phyloP scores from a whole-genome alignment of 2,888 invertebrate species.

The Aphidoletes aphidimyza region DNA sequence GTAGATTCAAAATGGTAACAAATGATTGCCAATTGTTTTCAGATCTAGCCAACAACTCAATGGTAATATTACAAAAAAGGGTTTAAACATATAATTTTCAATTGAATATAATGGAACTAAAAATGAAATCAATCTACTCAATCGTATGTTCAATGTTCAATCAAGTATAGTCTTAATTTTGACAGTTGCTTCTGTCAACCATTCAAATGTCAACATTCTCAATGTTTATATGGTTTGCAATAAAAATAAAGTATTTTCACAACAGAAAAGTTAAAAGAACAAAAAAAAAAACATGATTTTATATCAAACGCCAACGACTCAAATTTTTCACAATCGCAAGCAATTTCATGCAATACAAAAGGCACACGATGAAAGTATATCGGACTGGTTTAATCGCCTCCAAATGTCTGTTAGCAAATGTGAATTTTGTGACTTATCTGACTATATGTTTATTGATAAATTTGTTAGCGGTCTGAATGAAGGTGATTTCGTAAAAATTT shows the following conservation, averaged over 20 bases:
- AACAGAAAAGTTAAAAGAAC: not conserved
- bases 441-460: constrained; percentile 33
- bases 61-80: too few relatives aligned
- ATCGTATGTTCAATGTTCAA: too few relatives aligned
- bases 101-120: too few relatives aligned
- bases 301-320: not conserved
- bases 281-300: not conserved
- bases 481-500: not conserved
- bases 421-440: not conserved
- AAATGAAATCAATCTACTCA: too few relatives aligned
- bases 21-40: too few relatives aligned
- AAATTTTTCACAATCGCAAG: not conserved
- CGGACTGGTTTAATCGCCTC: constrained; percentile 47
- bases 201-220: too few relatives aligned
- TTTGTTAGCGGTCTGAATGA: constrained; percentile 38
- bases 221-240: too few relatives aligned
- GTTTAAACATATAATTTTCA: too few relatives aligned
- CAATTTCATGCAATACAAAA: constrained; percentile 31
- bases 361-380: not conserved
- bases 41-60: too few relatives aligned
- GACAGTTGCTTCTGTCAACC: too few relatives aligned
- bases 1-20: too few relatives aligned
- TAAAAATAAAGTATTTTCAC: not conserved
- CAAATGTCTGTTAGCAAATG: not conserved
- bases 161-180: too few relatives aligned